Percentiles rank a stretch among this genome's conserved stretches.
Evolutionary conservation across 1,140 invertebrate species (phyloP).

Genomic region (Tetragonula clypearis): DNA sequence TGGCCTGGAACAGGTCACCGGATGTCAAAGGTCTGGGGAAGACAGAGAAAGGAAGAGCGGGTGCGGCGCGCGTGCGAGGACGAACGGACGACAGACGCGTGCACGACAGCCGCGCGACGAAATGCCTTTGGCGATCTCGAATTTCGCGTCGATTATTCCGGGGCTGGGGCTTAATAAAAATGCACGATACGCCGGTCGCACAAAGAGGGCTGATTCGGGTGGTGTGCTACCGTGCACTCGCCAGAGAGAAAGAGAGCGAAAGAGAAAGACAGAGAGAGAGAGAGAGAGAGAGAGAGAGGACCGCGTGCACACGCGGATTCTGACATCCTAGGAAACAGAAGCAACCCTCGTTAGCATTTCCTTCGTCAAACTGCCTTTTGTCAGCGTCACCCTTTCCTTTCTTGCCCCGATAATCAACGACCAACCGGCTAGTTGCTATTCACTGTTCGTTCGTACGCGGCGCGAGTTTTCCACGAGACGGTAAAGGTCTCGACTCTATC

Average conservation of each 20-base stretch:
- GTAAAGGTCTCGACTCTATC: slow-evolving; percentile 5
- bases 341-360: slow-evolving; percentile 65
- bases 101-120: slow-evolving; percentile 8
- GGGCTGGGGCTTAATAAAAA: slow-evolving; percentile 62
- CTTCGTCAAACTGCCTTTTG: slow-evolving; percentile 63
- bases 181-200: slow-evolving; percentile 54
- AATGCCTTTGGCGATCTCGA: slow-evolving; percentile 63
- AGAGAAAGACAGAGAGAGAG: too few relatives aligned
- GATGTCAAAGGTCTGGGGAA: slow-evolving; percentile 47
- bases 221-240: background rate
- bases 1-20: slow-evolving; percentile 59
- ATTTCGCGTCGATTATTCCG: slow-evolving; percentile 64
- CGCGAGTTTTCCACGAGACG: background rate
- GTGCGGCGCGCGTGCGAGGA: background rate
- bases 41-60: background rate
- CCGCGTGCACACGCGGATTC: slow-evolving; percentile 33
- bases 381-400: slow-evolving; percentile 55
- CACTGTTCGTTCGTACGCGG: background rate
- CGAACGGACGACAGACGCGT: background rate
- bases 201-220: slow-evolving; percentile 50
- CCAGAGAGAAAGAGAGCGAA: too few relatives aligned
- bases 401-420: slow-evolving; percentile 17
- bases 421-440: slow-evolving; percentile 30
- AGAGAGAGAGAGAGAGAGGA: too few relatives aligned
- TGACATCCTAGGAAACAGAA: slow-evolving; percentile 63